Base-by-base conservation (phyloP, 2,888 invertebrate species). In the Sarcophaga subvicina region DNA sequence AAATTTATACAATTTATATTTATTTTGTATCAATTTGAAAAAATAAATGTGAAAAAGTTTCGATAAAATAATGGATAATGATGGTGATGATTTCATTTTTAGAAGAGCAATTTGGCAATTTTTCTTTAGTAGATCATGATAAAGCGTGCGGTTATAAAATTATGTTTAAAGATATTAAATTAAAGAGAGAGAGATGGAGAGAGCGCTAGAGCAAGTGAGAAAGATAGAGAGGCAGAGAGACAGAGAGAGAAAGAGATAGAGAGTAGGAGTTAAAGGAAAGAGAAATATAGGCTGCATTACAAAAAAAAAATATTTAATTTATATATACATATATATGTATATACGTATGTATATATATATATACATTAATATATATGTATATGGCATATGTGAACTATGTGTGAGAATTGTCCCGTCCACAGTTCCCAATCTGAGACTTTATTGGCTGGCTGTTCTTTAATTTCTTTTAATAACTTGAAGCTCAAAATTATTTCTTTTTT, bases 371-470 rank as follows among this genome's bases (percentile, higher is more conserved):
- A 37, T 37, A 10, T 37, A 37, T 37, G 37, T 37, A 37, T 37
- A 89, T 89, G 87, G 87, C 87, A 86, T 88, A 77, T 81, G 79
- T 83, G 80, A 93, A 93, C 92, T 91, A 95, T 95, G 95, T 95
- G 95, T 95, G 95, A 96, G 95, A 96, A 96, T 92, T 95, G 95
- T 95, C 95, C 95, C 95, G 95, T 95, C 95, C 95, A 95, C 95
- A 96, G 95, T 95, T 96, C 95, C 96, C 96, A 96, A 96, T 96
- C 96, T 96, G 96, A 95, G 95, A 94, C 91, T 91, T 90, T 71
- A 67, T 70, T 88, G 54, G 17, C 54, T 54, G 54, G 37, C 17
- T 54, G 17, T 66, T 80, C n/a, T 49, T 47, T 8, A 22, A n/a
- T 45, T 60, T 45, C 17, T 77, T 62, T 54, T 54, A 54, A 75